phyloP scores from a whole-genome alignment of 2,113 vertebrate species.

The Ictalurus punctatus region DNA sequence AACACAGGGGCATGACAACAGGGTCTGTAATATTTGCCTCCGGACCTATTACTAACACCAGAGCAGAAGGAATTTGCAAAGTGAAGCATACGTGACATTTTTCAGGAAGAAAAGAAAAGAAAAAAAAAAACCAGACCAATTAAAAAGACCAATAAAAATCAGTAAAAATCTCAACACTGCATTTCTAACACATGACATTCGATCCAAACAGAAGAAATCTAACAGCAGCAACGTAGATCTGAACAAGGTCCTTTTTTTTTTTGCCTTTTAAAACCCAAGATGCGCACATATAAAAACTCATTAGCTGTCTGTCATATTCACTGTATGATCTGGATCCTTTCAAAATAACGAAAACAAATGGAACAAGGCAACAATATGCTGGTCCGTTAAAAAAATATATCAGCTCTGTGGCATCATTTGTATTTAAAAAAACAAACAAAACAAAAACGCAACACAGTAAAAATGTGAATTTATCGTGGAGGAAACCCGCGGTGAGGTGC shows the following conservation, averaged over 20 bases:
- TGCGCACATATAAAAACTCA: not conserved
- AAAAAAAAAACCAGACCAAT: not conserved
- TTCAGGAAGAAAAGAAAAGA: not conserved
- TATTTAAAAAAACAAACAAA: not conserved
- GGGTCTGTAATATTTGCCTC: not conserved
- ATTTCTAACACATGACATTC: not conserved
- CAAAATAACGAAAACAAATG: not conserved
- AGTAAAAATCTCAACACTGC: not conserved
- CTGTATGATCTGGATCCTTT: no score
- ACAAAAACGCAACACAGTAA: not conserved
- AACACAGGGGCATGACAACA: not conserved
- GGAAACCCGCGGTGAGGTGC: conserved; percentile 91
- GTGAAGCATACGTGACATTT: not conserved
- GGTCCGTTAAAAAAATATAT: conserved; percentile 3
- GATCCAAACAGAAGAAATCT: not conserved
- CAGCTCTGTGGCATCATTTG: not conserved
- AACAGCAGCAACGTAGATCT: not conserved
- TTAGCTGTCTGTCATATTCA: no score
- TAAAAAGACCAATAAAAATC: not conserved
- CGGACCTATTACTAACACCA: not conserved
- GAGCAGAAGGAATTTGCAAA: not conserved
- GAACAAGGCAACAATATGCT: not conserved
- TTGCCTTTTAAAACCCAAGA: not conserved
- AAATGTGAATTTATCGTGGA: conserved; percentile 73
- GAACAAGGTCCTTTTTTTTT: not conserved